These are phyloP conservation scores for Rhopalosiphum padi DNA, from an alignment of 1,140 invertebrate species.

Conservation along the genomic window DNA sequence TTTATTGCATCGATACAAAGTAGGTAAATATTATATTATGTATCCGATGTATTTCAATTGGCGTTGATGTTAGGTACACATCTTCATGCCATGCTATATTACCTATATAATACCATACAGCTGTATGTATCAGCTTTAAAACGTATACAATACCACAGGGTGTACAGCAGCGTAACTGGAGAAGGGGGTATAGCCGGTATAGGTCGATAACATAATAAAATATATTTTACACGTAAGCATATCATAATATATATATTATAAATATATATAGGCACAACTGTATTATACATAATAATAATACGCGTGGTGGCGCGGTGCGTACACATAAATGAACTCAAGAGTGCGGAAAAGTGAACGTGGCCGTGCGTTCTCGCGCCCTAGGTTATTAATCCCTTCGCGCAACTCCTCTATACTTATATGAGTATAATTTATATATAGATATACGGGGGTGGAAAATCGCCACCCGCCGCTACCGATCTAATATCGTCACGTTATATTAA, in stretches of 20 bases:
- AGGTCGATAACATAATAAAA: background rate
- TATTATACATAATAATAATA: background rate
- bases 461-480: background rate
- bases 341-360: conserved; percentile 50
- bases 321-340: conserved; percentile 38
- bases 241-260: background rate
- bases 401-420: background rate
- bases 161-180: background rate
- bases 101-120: no score
- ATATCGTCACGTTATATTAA: conserved; percentile 37
- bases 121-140: background rate
- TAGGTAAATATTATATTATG: no score
- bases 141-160: background rate
- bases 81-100: no score
- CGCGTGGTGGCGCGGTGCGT: background rate
- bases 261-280: background rate
- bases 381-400: conserved; percentile 22
- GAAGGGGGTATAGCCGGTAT: background rate
- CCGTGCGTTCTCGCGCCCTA: background rate
- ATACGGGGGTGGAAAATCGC: background rate
- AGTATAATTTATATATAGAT: background rate
- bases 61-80: no score
- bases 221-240: background rate
- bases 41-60: no score
- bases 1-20: no score